These are phyloP conservation scores for Emydura subglobosa DNA, from an alignment of 2,113 vertebrate species.

Conservation along the genomic window DNA sequence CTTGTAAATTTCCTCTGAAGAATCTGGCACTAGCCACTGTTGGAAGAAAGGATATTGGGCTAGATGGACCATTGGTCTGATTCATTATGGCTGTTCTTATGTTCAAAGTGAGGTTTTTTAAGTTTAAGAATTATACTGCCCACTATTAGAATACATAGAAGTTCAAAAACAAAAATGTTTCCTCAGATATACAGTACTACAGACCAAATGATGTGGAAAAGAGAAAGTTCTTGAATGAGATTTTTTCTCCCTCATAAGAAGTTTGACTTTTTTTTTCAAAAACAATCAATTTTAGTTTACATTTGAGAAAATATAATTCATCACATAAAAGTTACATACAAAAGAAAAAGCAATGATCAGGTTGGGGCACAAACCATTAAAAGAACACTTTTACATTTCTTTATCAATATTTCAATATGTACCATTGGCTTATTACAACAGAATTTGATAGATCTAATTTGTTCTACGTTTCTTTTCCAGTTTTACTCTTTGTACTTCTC, in stretches of 20 bases:
- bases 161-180: neutral
- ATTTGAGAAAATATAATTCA: neutral
- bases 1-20: neutral
- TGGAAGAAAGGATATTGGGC: neutral
- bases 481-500: neutral
- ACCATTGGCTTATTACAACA: neutral
- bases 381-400: neutral
- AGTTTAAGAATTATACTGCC: neutral
- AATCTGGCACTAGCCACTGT: neutral
- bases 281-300: neutral
- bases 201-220: neutral
- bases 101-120: neutral
- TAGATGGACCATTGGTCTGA: neutral
- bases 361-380: neutral
- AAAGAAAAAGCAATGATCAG: neutral
- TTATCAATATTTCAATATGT: neutral
- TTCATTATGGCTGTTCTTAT: neutral
- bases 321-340: neutral
- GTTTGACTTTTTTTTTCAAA: neutral
- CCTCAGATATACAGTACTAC: neutral
- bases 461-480: neutral
- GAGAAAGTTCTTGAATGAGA: neutral
- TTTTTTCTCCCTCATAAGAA: neutral
- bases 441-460: neutral
- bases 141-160: neutral